phyloP scores from a whole-genome alignment of 2,888 invertebrate genomes.

The Mechanitis messenoides region DNA sequence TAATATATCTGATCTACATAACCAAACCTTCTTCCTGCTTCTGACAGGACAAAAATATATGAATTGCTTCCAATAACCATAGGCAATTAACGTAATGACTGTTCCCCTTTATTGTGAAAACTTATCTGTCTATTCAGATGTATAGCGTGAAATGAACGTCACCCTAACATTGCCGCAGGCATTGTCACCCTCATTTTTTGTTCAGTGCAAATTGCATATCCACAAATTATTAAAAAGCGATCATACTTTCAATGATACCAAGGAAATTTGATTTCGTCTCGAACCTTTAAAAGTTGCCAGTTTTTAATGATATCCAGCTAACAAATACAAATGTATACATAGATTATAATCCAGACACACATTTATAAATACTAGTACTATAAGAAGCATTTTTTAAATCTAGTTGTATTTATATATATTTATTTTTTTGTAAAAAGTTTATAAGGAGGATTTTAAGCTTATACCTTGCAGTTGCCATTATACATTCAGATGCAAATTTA shows the following conservation, averaged over 20 bases:
- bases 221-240: conserved; percentile 26
- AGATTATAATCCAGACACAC: neutral
- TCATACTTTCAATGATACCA: conserved; percentile 12
- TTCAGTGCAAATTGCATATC: conserved; percentile 44
- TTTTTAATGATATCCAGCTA: conserved; percentile 3
- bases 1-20: conserved; percentile 68
- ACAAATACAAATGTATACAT: neutral
- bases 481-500: conserved; percentile 23
- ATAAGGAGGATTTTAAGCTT: conserved; percentile 4
- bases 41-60: conserved; percentile 55
- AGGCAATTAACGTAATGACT: conserved; percentile 33
- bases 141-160: conserved; percentile 48
- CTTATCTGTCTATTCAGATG: conserved; percentile 46
- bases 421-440: conserved; percentile 6
- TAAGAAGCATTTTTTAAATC: no score
- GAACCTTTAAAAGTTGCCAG: neutral
- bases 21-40: conserved; percentile 41
- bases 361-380: neutral
- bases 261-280: conserved; percentile 6
- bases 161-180: conserved; percentile 44
- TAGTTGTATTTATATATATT: neutral
- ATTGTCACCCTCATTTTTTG: conserved; percentile 54
- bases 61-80: conserved; percentile 33
- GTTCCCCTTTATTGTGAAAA: conserved; percentile 52
- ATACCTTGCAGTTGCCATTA: conserved; percentile 8